phyloP scores from a whole-genome alignment of 2,888 invertebrate genomes.

The Odontothrips loti region DNA sequence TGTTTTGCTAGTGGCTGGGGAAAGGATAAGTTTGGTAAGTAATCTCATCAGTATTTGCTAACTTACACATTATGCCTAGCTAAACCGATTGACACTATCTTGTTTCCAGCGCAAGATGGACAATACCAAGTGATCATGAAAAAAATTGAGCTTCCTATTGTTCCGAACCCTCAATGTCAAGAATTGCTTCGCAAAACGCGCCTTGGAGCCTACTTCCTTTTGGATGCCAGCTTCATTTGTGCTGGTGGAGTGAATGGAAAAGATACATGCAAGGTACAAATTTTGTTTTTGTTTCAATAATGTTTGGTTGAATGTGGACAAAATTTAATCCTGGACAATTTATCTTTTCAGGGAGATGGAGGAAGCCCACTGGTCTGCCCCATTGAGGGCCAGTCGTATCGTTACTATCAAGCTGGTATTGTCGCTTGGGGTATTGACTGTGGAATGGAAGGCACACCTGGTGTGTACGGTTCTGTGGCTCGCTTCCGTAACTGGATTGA shows the following conservation, averaged over 20 bases:
- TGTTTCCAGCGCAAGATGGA: conserved; percentile 53
- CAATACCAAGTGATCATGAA: conserved; percentile 69
- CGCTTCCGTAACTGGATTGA: conserved; percentile 69
- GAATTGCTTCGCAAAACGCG: conserved; percentile 58
- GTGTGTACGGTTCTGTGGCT: conserved; percentile 71
- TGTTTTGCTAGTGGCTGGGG: conserved; percentile 81
- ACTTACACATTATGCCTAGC: too few species aligned
- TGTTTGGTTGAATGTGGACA: background rate
- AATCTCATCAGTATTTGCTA: background rate
- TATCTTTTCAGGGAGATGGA: conserved; percentile 64
- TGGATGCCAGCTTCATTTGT: conserved; percentile 70
- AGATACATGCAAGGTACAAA: conserved; percentile 65
- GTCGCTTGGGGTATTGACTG: conserved; percentile 89
- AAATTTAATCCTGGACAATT: background rate
- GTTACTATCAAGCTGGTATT: conserved; percentile 72
- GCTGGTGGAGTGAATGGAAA: conserved; percentile 71
- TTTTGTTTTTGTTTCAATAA: background rate
- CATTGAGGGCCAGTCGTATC: conserved; percentile 52
- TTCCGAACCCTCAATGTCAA: conserved; percentile 59
- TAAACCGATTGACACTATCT: background rate
- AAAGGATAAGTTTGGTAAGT: conserved; percentile 63
- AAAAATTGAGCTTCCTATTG: conserved; percentile 65
- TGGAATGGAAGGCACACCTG: conserved; percentile 65
- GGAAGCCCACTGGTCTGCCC: conserved; percentile 73
- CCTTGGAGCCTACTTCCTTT: conserved; percentile 59